phyloP scores from a whole-genome alignment of 2,888 invertebrate species.

The Dichetophora obliterata region DNA sequence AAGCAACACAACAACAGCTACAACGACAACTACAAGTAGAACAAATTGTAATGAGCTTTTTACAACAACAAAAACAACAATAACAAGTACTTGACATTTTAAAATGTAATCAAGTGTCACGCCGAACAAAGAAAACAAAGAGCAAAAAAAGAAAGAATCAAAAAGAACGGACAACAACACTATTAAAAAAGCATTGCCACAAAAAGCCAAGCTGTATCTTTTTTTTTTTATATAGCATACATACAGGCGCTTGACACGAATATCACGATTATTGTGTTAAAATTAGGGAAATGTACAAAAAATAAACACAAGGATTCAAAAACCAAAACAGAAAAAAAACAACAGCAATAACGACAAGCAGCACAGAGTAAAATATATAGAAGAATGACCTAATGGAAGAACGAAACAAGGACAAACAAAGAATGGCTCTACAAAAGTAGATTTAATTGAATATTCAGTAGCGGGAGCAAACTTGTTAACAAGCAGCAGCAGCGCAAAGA shows the following conservation, averaged over 20 bases:
- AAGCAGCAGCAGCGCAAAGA: slow-evolving; percentile 22
- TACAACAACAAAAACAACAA: slow-evolving; percentile 36
- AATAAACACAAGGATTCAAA: slow-evolving; percentile 1
- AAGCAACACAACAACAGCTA: neutral
- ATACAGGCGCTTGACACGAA: slow-evolving; percentile 46
- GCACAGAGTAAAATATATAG: slow-evolving; percentile 30
- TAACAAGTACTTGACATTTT: slow-evolving; percentile 56
- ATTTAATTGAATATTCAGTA: slow-evolving; percentile 63
- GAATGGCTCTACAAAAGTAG: slow-evolving; percentile 25
- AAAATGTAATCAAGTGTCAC: slow-evolving; percentile 59
- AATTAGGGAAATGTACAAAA: slow-evolving; percentile 23
- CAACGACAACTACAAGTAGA: slow-evolving; percentile 38
- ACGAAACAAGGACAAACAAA: neutral
- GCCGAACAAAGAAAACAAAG: slow-evolving; percentile 29
- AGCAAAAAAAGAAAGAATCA: slow-evolving; percentile 48
- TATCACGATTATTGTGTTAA: slow-evolving; percentile 33
- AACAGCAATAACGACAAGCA: slow-evolving; percentile 48
- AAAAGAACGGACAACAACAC: slow-evolving; percentile 21
- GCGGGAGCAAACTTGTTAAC: slow-evolving; percentile 49
- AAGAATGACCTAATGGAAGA: neutral
- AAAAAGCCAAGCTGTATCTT: slow-evolving; percentile 34
- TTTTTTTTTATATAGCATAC: slow-evolving; percentile 60
- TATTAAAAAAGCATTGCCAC: slow-evolving; percentile 20
- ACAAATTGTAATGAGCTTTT: slow-evolving; percentile 38
- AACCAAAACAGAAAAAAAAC: slow-evolving; percentile 42